Percentiles rank a stretch among this genome's conserved stretches.
These are phyloP conservation scores for Clamator glandarius DNA, from an alignment of 2,797 vertebrate genomes.

Conservation along the genomic window DNA sequence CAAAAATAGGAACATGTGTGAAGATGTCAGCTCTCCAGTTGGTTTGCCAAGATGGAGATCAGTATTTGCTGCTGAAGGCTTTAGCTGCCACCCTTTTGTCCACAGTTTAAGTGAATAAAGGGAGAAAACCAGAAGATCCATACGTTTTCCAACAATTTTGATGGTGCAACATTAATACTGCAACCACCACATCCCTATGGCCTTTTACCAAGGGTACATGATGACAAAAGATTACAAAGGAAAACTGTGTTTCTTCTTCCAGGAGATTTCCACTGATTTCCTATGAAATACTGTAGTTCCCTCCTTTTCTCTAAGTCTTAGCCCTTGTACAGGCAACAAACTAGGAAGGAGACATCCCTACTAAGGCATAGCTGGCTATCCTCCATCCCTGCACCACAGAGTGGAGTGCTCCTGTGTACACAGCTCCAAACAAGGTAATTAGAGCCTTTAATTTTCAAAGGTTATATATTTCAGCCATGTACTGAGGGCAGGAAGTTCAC, in stretches of 20 bases:
- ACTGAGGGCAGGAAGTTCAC: not conserved
- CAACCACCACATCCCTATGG: rapidly evolving
- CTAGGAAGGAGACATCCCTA: not conserved
- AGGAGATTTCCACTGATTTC: not conserved
- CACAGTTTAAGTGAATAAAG: not conserved
- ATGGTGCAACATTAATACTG: not conserved
- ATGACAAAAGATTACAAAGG: not conserved
- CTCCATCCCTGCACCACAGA: rapidly evolving
- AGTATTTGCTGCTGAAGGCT: not conserved
- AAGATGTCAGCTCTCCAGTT: not conserved
- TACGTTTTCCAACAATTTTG: not conserved
- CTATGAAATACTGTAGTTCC: not conserved
- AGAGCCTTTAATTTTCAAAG: not conserved
- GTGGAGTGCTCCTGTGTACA: rapidly evolving
- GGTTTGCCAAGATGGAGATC: not conserved
- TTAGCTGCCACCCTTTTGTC: not conserved
- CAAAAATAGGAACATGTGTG: not conserved
- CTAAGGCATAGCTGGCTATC: rapidly evolving
- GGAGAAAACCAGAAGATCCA: not conserved
- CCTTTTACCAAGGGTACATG: rapidly evolving
- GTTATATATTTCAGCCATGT: not conserved
- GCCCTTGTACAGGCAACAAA: not conserved
- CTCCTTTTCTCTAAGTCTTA: not conserved
- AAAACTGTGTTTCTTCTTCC: not conserved
- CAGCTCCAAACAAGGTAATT: not conserved